Conservation (phyloP, 2,113 vertebrate genomes). For the Falco punctatus region DNA sequence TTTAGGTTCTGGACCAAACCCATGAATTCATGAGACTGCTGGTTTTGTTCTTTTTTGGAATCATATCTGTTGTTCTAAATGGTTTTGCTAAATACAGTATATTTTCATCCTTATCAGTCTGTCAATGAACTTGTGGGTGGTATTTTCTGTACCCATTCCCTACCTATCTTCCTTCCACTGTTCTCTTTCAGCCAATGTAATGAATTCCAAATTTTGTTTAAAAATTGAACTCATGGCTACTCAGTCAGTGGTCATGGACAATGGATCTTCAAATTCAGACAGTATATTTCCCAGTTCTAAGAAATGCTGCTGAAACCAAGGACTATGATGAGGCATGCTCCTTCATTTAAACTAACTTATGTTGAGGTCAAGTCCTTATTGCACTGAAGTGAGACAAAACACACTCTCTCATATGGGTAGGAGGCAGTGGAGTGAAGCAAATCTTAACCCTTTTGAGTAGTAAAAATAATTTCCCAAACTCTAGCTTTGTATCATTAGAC, state of each 20-base stretch:
- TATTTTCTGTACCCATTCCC: background rate
- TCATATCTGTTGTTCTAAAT: background rate
- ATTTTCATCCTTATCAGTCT: background rate
- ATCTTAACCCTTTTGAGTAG: background rate
- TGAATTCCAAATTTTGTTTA: background rate
- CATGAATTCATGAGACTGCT: background rate
- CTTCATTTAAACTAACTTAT: background rate
- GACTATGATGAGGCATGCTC: background rate
- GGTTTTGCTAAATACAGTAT: background rate
- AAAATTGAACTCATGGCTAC: background rate
- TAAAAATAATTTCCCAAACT: background rate
- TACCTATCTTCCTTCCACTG: background rate
- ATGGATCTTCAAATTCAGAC: background rate
- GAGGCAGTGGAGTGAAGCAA: background rate
- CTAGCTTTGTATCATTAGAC: background rate
- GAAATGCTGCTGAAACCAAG: background rate
- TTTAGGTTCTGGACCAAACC: background rate
- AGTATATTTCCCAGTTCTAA: background rate
- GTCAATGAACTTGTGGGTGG: background rate
- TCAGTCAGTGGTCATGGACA: background rate
- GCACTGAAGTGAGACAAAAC: background rate
- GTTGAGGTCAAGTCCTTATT: background rate
- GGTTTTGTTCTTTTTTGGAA: background rate
- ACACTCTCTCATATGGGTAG: background rate
- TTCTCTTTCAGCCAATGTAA: background rate